A percentile compares a stretch with the other conserved stretches of the same genome.
Evolutionary conservation across 1,140 invertebrate species (phyloP).

Genomic region (Ceratina japonica): DNA sequence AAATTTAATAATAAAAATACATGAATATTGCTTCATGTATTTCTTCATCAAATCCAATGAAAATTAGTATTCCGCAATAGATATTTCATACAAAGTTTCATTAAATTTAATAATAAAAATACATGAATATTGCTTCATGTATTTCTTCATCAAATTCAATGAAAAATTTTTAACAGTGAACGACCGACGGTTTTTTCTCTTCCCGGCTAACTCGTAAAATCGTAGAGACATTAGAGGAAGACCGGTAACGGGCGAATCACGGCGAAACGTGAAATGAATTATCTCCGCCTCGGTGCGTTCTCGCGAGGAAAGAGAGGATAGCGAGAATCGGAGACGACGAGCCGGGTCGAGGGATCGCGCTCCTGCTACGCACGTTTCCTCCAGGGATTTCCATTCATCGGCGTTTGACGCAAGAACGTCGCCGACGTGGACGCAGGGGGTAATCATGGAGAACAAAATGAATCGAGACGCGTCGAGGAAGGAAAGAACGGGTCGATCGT

Average conservation of each 20-base stretch:
- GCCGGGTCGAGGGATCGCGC: neutral
- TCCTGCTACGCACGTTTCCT: slow-evolving; percentile 38
- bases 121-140: too few species aligned
- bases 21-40: too few species aligned
- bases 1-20: too few species aligned
- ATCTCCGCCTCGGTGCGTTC: neutral
- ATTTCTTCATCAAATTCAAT: too few species aligned
- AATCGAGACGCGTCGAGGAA: neutral
- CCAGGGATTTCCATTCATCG: neutral
- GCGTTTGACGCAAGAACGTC: slow-evolving; percentile 1
- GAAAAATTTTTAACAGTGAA: too few species aligned
- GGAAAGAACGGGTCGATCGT: slow-evolving; percentile 45
- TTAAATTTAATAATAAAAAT: too few species aligned
- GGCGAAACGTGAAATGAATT: slow-evolving; percentile 39
- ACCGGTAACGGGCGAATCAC: slow-evolving; percentile 1
- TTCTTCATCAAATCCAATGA: too few species aligned
- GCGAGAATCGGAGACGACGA: neutral
- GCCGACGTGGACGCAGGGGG: neutral
- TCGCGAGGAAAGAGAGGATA: neutral
- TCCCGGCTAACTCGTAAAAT: neutral
- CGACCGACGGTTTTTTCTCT: neutral
- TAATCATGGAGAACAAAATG: neutral
- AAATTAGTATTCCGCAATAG: too few species aligned
- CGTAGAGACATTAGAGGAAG: neutral
- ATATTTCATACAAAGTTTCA: too few species aligned